These are phyloP conservation scores for Mus musculus DNA, from an alignment of 2,113 vertebrate species.

Conservation along the genomic window DNA sequence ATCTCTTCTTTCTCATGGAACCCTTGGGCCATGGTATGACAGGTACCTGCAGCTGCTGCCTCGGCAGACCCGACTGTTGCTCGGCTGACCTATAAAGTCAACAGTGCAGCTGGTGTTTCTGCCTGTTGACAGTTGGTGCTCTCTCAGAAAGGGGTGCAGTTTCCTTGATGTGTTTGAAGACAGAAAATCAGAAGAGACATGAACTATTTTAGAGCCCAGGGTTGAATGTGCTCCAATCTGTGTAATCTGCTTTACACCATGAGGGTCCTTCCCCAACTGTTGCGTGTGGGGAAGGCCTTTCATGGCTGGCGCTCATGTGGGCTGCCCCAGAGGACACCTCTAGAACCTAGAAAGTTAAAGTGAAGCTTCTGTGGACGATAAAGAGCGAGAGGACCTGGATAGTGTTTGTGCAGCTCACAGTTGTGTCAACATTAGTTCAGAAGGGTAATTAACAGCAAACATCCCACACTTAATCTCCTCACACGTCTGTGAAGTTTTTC, in stretches of 20 bases:
- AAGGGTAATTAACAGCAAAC: background rate
- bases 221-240: background rate
- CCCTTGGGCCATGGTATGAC: background rate
- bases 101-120: background rate
- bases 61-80: background rate
- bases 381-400: background rate
- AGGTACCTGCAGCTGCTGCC: background rate
- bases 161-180: constrained; percentile 5
- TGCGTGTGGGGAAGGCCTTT: background rate
- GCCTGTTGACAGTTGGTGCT: constrained; percentile 18
- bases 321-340: background rate
- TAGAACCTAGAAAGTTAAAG: background rate
- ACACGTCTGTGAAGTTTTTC: constrained; percentile 20
- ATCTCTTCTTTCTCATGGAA: background rate
- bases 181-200: background rate
- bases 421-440: background rate
- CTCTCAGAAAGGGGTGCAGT: constrained; percentile 6
- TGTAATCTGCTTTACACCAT: background rate
- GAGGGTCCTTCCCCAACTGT: too few species aligned
- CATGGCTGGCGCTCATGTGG: background rate
- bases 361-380: background rate
- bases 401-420: background rate
- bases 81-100: constrained; percentile 29
- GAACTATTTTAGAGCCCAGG: background rate
- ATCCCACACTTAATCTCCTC: constrained; percentile 3